Conservation (phyloP, 2,888 invertebrate genomes). For the Scaeva pyrastri region DNA sequence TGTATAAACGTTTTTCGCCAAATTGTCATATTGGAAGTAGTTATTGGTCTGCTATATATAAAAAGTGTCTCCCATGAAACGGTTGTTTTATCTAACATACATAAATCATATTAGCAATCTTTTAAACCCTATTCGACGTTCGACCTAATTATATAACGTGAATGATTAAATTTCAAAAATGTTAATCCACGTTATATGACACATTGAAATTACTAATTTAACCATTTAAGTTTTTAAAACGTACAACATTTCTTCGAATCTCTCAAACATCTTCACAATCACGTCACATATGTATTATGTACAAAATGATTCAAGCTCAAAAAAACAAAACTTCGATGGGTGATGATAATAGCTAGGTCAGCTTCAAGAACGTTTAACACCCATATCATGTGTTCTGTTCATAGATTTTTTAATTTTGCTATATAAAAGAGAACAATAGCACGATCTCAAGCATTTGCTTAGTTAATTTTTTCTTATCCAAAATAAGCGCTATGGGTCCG, state of each 20-base stretch:
- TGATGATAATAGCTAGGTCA: slow-evolving; percentile 41
- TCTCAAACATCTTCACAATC: slow-evolving; percentile 25
- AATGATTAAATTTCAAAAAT: not conserved
- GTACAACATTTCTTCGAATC: slow-evolving; percentile 6
- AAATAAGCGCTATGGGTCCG: slow-evolving; percentile 55
- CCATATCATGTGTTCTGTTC: not conserved
- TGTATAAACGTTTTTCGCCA: too few species aligned
- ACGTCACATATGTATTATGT: slow-evolving; percentile 52
- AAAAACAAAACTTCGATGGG: slow-evolving; percentile 7
- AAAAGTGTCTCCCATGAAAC: too few species aligned
- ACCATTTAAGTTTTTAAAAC: not conserved
- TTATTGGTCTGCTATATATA: too few species aligned
- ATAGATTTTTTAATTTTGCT: slow-evolving; percentile 14
- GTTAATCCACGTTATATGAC: not conserved
- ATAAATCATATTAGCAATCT: not conserved
- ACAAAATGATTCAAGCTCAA: slow-evolving; percentile 54
- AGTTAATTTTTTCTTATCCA: slow-evolving; percentile 39
- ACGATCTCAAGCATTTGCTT: slow-evolving; percentile 51
- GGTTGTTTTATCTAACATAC: too few species aligned
- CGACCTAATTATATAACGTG: too few species aligned
- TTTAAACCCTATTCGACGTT: not conserved
- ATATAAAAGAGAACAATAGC: slow-evolving; percentile 67
- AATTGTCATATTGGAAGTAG: too few species aligned
- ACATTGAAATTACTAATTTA: not conserved
- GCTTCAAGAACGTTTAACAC: slow-evolving; percentile 62